These are phyloP conservation scores for Babyrousa celebensis DNA, from an alignment of 2,797 vertebrate species.

Conservation along the genomic window DNA sequence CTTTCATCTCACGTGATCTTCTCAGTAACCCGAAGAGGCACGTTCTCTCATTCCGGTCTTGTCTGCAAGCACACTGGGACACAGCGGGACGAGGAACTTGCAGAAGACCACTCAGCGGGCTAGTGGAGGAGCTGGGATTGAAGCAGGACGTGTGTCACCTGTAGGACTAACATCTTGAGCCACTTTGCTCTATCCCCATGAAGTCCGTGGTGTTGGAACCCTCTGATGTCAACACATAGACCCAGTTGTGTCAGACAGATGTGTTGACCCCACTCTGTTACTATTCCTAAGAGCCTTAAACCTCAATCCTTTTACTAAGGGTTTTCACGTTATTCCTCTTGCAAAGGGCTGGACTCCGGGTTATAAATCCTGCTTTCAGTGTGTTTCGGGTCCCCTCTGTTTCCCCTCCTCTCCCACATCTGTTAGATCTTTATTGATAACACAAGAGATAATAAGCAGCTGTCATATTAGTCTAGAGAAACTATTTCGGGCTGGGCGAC, in stretches of 20 bases:
- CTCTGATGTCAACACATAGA: background rate
- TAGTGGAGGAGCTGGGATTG: background rate
- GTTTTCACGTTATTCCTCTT: background rate
- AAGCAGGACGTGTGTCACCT: background rate
- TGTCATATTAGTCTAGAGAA: background rate
- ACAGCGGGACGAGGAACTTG: background rate
- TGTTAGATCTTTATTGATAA: background rate
- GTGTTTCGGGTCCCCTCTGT: fast-evolving
- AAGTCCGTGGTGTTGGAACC: background rate
- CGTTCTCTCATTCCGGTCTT: background rate
- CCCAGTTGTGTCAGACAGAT: background rate
- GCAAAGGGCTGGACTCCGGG: background rate
- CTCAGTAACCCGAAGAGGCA: background rate
- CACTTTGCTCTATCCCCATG: background rate
- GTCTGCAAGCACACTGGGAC: background rate
- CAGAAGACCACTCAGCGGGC: background rate
- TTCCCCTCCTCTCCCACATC: background rate
- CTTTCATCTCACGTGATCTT: background rate
- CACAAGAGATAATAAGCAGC: background rate
- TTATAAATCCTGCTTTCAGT: background rate
- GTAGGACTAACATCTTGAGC: background rate
- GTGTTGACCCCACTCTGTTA: background rate
- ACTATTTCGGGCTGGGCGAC: background rate
- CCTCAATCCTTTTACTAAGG: too few relatives aligned
- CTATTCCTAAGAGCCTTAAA: background rate